phyloP scores from a whole-genome alignment of 53 echinoderm and acorn worm genomes.

The Hippasteria phrygiana region DNA sequence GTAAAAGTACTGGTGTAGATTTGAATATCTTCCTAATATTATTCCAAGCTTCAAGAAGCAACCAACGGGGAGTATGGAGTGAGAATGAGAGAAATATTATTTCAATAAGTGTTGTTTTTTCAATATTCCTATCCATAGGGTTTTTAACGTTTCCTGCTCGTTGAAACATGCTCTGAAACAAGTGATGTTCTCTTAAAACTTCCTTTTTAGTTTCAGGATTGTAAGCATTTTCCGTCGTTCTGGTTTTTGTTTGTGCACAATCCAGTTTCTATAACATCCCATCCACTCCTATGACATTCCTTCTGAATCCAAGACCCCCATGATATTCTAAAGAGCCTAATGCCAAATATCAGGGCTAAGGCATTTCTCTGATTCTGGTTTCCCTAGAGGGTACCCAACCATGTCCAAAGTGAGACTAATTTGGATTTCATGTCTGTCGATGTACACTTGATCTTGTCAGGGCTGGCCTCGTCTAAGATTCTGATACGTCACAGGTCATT shows the following conservation, averaged over 20 bases:
- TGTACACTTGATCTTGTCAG: slow-evolving; percentile 57
- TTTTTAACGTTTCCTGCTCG: too few species aligned
- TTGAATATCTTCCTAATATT: too few species aligned
- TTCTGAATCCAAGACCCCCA: background rate
- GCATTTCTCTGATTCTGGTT: background rate
- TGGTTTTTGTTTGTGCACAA: slow-evolving; percentile 41
- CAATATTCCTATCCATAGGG: too few species aligned
- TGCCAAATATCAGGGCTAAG: slow-evolving; percentile 19
- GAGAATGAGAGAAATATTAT: too few species aligned
- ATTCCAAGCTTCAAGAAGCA: too few species aligned
- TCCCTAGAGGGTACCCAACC: slow-evolving; percentile 5
- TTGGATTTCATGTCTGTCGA: slow-evolving; percentile 26
- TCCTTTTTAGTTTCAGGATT: slow-evolving; percentile 35
- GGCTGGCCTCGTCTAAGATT: slow-evolving; percentile 14
- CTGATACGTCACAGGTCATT: slow-evolving; percentile 60
- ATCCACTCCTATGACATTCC: background rate
- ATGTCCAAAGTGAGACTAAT: slow-evolving; percentile 38
- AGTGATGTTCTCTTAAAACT: too few species aligned
- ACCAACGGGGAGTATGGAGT: too few species aligned
- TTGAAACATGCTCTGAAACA: too few species aligned
- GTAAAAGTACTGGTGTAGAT: too few species aligned
- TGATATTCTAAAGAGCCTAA: slow-evolving; percentile 20
- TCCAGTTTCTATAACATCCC: background rate
- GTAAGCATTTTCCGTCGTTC: background rate
- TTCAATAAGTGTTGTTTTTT: too few species aligned